Conservation (phyloP, 2,888 invertebrate genomes). For the Carterocephalus palaemon region DNA sequence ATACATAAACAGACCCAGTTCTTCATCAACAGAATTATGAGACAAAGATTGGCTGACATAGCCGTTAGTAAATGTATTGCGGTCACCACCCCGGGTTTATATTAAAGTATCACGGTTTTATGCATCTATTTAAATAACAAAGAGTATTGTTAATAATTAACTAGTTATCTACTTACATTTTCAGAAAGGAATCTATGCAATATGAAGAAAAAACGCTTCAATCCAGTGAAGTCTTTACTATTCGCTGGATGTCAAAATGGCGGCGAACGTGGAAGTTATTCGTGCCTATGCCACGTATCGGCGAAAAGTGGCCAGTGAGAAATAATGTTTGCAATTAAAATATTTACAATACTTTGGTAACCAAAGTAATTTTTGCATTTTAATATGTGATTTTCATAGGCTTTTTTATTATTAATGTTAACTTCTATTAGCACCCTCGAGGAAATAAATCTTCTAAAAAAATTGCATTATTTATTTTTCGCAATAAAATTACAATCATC, state of each 20-base stretch:
- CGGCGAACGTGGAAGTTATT: conserved; percentile 87
- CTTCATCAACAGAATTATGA: conserved; percentile 19
- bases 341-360: no score
- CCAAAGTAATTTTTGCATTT: no score
- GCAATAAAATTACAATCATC: no score
- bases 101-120: conserved; percentile 14
- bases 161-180: conserved; percentile 64
- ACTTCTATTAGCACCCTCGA: no score
- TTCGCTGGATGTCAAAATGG: conserved; percentile 90
- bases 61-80: conserved; percentile 73
- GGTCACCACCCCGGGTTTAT: conserved; percentile 73
- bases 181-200: conserved; percentile 74
- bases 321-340: conserved; percentile 32
- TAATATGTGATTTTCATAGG: no score
- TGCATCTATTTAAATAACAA: background rate
- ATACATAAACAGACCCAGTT: conserved; percentile 5
- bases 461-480: no score
- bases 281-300: conserved; percentile 90
- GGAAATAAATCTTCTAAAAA: no score
- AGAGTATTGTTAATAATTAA: background rate
- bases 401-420: no score
- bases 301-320: conserved; percentile 71
- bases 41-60: conserved; percentile 73
- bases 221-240: conserved; percentile 84
- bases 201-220: conserved; percentile 82